Percentiles rank a stretch among this genome's conserved stretches.
Evolutionary conservation across 2,888 invertebrate species (phyloP).

Genomic region (Orgyia antiqua): DNA sequence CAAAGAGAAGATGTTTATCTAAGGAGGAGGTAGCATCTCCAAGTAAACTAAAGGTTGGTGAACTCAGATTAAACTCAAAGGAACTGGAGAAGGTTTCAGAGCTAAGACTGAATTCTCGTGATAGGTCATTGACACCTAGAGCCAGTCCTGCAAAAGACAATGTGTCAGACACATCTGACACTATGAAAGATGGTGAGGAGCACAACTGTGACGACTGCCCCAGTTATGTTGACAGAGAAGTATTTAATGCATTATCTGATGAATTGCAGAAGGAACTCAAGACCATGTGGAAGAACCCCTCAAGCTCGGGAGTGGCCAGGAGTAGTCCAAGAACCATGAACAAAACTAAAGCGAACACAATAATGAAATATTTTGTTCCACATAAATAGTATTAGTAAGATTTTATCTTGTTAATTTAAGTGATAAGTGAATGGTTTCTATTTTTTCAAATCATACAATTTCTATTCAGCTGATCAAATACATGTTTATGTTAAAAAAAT

Average conservation of each 20-base stretch:
- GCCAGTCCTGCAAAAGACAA: slow-evolving; percentile 68
- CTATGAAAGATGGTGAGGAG: slow-evolving; percentile 60
- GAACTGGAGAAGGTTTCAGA: slow-evolving; percentile 78
- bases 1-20: slow-evolving; percentile 65
- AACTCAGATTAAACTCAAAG: slow-evolving; percentile 81
- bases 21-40: slow-evolving; percentile 81
- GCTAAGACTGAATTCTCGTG: slow-evolving; percentile 63
- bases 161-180: slow-evolving; percentile 57
- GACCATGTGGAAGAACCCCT: slow-evolving; percentile 80
- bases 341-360: slow-evolving; percentile 79
- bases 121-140: slow-evolving; percentile 63
- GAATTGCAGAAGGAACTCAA: slow-evolving; percentile 86
- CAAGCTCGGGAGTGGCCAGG: slow-evolving; percentile 55
- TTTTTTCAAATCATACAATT: slow-evolving; percentile 78
- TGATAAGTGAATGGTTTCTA: slow-evolving; percentile 78
- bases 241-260: slow-evolving; percentile 83
- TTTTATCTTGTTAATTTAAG: slow-evolving; percentile 72
- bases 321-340: slow-evolving; percentile 69
- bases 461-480: slow-evolving; percentile 77
- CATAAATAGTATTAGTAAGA: slow-evolving; percentile 80
- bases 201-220: slow-evolving; percentile 77
- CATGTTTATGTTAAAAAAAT: slow-evolving; percentile 71
- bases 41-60: slow-evolving; percentile 83
- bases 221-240: slow-evolving; percentile 81
- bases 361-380: slow-evolving; percentile 83